A percentile compares a stretch with the other conserved stretches of the same genome.
Evolutionary conservation across 1,140 invertebrate genomes (phyloP).

Genomic region (Brachionus angularis): DNA sequence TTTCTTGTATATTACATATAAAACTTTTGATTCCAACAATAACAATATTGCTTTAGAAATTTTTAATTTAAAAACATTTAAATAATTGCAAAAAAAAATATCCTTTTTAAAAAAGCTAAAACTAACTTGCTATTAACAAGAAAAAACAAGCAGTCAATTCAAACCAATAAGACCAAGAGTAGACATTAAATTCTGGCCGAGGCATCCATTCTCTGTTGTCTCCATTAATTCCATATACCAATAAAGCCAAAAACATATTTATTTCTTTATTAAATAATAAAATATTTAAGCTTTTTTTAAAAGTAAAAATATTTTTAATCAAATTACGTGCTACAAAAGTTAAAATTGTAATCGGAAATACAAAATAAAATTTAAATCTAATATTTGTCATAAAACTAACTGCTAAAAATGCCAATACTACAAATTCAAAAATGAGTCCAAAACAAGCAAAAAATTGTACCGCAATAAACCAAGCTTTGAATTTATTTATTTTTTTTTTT

Average conservation of each 20-base stretch:
- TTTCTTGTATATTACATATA: slow-evolving; percentile 37
- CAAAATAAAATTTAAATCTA: slow-evolving; percentile 37
- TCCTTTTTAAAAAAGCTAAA: no score
- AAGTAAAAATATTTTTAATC: not conserved
- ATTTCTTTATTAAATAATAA: slow-evolving; percentile 7
- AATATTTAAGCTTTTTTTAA: not conserved
- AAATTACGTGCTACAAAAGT: slow-evolving; percentile 41
- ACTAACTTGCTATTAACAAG: slow-evolving; percentile 19
- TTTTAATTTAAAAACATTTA: not conserved
- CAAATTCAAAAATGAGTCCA: slow-evolving; percentile 33
- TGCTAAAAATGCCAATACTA: slow-evolving; percentile 32
- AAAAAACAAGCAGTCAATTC: slow-evolving; percentile 24
- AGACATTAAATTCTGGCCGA: slow-evolving; percentile 43
- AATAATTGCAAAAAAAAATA: not conserved
- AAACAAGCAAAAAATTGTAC: slow-evolving; percentile 43
- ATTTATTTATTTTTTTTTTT: not conserved
- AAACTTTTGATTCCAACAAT: slow-evolving; percentile 29
- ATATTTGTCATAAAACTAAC: slow-evolving; percentile 32
- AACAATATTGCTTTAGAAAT: not conserved
- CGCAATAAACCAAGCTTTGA: slow-evolving; percentile 39
- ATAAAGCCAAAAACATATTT: slow-evolving; percentile 40
- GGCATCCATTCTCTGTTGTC: slow-evolving; percentile 43
- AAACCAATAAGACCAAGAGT: slow-evolving; percentile 42
- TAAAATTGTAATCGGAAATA: slow-evolving; percentile 37
- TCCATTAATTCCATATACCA: slow-evolving; percentile 33